These are phyloP conservation scores for Elysia chlorotica DNA, from an alignment of 1,140 invertebrate species.

Conservation along the genomic window DNA sequence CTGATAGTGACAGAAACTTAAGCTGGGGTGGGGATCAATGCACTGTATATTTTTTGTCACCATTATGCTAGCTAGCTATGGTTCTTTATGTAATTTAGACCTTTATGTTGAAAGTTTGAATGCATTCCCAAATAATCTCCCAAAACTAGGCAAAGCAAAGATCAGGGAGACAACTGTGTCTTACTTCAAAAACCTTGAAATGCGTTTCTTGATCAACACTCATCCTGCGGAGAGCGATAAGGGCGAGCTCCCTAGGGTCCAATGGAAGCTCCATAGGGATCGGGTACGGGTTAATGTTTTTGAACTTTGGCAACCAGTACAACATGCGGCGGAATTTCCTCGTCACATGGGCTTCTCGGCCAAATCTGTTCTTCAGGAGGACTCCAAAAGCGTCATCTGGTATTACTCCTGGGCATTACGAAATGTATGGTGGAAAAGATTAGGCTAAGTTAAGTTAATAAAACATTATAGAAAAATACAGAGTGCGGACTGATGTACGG, in stretches of 20 bases:
- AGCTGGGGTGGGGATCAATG: too few relatives aligned
- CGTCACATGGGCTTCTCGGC: conserved; percentile 75
- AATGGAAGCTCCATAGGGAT: conserved; percentile 69
- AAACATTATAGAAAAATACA: conserved; percentile 63
- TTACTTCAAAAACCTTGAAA: conserved; percentile 74
- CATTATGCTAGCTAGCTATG: too few relatives aligned
- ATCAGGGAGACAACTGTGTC: too few relatives aligned
- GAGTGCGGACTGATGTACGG: not conserved
- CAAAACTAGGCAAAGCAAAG: too few relatives aligned
- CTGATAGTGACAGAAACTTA: too few relatives aligned
- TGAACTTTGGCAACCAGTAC: conserved; percentile 99
- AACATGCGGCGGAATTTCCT: conserved; percentile 89
- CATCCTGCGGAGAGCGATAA: conserved; percentile 84
- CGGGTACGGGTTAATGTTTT: conserved; percentile 87
- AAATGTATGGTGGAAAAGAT: too few relatives aligned
- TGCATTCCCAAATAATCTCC: too few relatives aligned
- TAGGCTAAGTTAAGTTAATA: too few relatives aligned
- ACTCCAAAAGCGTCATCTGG: conserved; percentile 87
- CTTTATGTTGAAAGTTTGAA: too few relatives aligned
- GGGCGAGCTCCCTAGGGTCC: conserved; percentile 79
- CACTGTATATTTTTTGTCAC: too few relatives aligned
- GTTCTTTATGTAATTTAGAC: too few relatives aligned
- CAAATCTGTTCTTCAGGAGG: conserved; percentile 84
- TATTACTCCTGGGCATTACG: too few relatives aligned
- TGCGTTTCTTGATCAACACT: conserved; percentile 80